Base-by-base conservation (phyloP, 2,888 invertebrate species). In the Apoda limacodes region DNA sequence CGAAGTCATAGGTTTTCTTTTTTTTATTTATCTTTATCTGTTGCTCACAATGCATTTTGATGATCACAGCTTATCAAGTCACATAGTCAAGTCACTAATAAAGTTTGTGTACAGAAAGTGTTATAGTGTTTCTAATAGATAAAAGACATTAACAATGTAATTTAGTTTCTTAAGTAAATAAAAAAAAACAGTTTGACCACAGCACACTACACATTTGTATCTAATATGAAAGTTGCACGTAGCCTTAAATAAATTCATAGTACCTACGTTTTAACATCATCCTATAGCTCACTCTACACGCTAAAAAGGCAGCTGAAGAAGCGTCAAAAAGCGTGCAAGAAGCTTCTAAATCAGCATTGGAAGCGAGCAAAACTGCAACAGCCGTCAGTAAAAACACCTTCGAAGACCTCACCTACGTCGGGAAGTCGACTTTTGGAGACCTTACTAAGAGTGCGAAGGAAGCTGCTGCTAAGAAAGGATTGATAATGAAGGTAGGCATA, bases 381-480 rank as follows among this genome's bases (percentile, higher is more conserved):
- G 93, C 90, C 5, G 93, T 90, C 6, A 92, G 93, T 52, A 92
- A 92, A 60, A 93, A 92, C 48, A 94, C 94, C 0, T 80, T 94
- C 4, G 94, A 94, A 38, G 95, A 95, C 60, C 76, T 95, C 13
- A 91, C 92, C 0, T 93, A 93, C 50, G 93, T 94, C 3, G 89
- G 93, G n/a, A 93, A 93, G 61, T 92, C 90, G 14, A 93, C 94
- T 0, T 75, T 95, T 22, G 94, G 93, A 1, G 95, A 95, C 62
- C 74, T 95, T 10, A 95, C 95, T 1, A 95, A 95, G 69, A 92
- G 92, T 52, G 95, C 95, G 1, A 92, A 94, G 53, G 93, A 94
- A 71, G 93, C 82, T 2, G 94, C 91, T 3, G 83, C 90, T 1
- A 95, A 94, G 58, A 92, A 92, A 57, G 93, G 93, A 36, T 74